phyloP scores from a whole-genome alignment of 2,113 vertebrate species.

The Semicossyphus pulcher region DNA sequence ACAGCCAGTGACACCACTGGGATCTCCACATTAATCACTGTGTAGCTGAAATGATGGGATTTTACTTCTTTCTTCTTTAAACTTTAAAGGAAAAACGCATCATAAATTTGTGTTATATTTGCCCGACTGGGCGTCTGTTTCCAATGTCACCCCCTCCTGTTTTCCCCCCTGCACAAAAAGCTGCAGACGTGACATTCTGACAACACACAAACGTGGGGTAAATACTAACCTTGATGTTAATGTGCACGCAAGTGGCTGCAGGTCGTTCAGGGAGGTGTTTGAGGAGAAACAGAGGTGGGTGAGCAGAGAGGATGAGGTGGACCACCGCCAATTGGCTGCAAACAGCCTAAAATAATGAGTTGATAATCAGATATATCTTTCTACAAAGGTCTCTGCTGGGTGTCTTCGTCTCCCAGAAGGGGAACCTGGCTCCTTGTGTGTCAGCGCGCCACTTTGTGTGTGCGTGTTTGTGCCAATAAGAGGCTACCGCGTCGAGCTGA shows the following conservation, averaged over 20 bases:
- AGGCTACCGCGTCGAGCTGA: constrained; percentile 56
- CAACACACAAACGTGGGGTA: neutral
- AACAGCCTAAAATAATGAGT: neutral
- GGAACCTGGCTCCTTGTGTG: constrained; percentile 8
- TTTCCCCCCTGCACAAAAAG: neutral
- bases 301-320: neutral
- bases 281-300: neutral
- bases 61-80: neutral
- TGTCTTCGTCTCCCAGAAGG: neutral
- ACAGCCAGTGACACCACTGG: constrained; percentile 37
- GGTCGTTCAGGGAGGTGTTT: neutral
- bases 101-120: too few species aligned
- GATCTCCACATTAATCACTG: constrained; percentile 2
- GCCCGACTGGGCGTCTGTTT: too few species aligned
- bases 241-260: neutral
- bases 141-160: neutral
- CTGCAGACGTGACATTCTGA: constrained; percentile 12
- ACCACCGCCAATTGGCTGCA: neutral
- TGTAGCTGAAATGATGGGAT: constrained; percentile 15
- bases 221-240: constrained; percentile 14
- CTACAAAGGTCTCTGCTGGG: neutral
- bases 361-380: neutral
- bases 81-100: neutral
- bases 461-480: constrained; percentile 38
- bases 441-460: constrained; percentile 23